These are phyloP conservation scores for Lasioglossum lativentre DNA, from an alignment of 2,888 invertebrate genomes.

Conservation along the genomic window DNA sequence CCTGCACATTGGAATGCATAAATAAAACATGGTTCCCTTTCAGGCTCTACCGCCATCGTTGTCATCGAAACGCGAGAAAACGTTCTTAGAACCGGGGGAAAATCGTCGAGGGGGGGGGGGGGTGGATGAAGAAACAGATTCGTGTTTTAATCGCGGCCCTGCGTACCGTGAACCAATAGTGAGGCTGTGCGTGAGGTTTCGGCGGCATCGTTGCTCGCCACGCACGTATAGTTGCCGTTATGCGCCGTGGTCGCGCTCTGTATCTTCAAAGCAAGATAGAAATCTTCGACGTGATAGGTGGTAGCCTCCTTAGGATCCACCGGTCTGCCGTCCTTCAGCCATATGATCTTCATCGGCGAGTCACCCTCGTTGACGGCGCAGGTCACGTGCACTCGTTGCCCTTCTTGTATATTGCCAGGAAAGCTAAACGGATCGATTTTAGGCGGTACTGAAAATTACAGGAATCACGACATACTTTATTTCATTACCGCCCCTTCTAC, in stretches of 20 bases:
- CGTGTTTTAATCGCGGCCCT: slow-evolving; percentile 23
- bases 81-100: slow-evolving; percentile 14
- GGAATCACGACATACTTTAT: slow-evolving; percentile 70
- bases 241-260: slow-evolving; percentile 85
- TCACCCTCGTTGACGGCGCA: slow-evolving; percentile 86
- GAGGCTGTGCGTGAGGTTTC: slow-evolving; percentile 84
- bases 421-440: slow-evolving; percentile 86
- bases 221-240: slow-evolving; percentile 86
- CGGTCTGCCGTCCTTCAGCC: slow-evolving; percentile 86
- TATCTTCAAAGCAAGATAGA: slow-evolving; percentile 85
- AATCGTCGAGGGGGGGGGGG: too few relatives aligned
- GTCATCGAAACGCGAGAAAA: not conserved
- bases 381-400: slow-evolving; percentile 85
- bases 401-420: slow-evolving; percentile 84
- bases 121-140: not conserved
- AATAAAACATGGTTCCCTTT: too few relatives aligned
- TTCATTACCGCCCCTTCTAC: slow-evolving; percentile 42
- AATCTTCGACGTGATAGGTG: slow-evolving; percentile 81
- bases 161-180: slow-evolving; percentile 85
- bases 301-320: slow-evolving; percentile 83
- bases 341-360: slow-evolving; percentile 86
- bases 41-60: slow-evolving; percentile 12
- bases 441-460: slow-evolving; percentile 85
- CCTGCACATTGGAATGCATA: too few relatives aligned
- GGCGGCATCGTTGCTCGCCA: slow-evolving; percentile 85